Conservation (phyloP, 2,113 vertebrate species). For the Vicugna pacos region DNA sequence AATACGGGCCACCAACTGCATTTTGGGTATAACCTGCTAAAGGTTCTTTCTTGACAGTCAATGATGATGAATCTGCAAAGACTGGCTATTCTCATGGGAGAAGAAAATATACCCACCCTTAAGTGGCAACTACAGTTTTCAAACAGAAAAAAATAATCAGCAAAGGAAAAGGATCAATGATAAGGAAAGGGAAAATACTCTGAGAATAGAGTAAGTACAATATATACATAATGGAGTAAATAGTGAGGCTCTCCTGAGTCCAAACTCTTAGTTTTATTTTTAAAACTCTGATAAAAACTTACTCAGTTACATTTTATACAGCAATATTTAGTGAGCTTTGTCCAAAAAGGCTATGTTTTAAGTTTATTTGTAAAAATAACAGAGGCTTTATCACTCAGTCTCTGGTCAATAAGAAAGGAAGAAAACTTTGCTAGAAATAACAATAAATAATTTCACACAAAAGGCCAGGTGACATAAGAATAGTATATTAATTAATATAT, state of each 20-base stretch:
- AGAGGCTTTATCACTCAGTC: slow-evolving; percentile 75
- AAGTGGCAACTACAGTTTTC: slow-evolving; percentile 54
- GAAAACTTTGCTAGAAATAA: slow-evolving; percentile 70
- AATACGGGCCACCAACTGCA: not conserved
- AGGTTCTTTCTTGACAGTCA: slow-evolving; percentile 21
- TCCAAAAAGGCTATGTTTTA: slow-evolving; percentile 61
- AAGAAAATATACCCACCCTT: slow-evolving; percentile 40
- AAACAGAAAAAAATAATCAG: slow-evolving; percentile 20
- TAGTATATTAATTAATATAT: slow-evolving; percentile 82
- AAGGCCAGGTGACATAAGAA: slow-evolving; percentile 77
- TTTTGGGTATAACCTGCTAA: not conserved
- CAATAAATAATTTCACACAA: slow-evolving; percentile 73
- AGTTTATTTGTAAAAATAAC: slow-evolving; percentile 71
- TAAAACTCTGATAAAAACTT: slow-evolving; percentile 73
- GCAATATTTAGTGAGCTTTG: slow-evolving; percentile 56
- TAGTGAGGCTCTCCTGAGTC: slow-evolving; percentile 43
- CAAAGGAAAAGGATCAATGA: slow-evolving; percentile 49
- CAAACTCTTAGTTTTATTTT: slow-evolving; percentile 69
- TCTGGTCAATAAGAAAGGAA: slow-evolving; percentile 70
- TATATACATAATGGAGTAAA: slow-evolving; percentile 44
- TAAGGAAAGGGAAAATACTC: slow-evolving; percentile 13
- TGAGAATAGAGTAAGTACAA: slow-evolving; percentile 53
- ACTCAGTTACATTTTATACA: slow-evolving; percentile 61
- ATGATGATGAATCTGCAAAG: slow-evolving; percentile 21
- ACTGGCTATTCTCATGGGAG: slow-evolving; percentile 29